Evolutionary conservation across 2,797 vertebrate genomes (phyloP).

Genomic region (Bradypodion pumilum): DNA sequence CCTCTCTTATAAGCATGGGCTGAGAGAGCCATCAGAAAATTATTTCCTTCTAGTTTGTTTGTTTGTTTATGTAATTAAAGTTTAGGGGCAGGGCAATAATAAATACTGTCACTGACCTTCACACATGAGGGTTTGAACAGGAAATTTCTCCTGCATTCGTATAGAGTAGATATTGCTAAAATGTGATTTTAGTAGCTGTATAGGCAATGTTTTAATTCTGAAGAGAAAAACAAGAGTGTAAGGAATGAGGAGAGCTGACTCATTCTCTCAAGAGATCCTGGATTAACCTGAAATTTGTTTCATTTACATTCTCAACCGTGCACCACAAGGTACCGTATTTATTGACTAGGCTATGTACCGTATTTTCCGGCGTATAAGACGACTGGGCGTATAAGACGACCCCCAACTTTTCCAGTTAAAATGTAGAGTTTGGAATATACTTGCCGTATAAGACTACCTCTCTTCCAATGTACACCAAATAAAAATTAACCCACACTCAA

Average conservation of each 20-base stretch:
- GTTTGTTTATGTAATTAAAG: conserved; percentile 22
- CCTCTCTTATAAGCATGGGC: neutral
- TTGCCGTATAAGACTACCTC: no score
- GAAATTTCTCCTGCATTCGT: conserved; percentile 49
- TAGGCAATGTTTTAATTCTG: conserved; percentile 42
- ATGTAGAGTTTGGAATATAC: no score
- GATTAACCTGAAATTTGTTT: conserved; percentile 61
- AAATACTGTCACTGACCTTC: conserved; percentile 41
- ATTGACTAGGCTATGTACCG: conserved; percentile 52
- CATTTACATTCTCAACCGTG: conserved; percentile 57
- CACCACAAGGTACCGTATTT: conserved; percentile 40
- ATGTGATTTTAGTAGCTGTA: conserved; percentile 46
- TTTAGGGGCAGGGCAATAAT: neutral
- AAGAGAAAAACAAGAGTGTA: conserved; percentile 56
- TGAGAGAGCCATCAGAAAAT: conserved; percentile 32
- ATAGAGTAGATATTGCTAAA: conserved; percentile 50
- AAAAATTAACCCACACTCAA: no score
- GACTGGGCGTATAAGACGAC: no score
- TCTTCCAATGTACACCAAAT: no score
- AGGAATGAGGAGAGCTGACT: conserved; percentile 52
- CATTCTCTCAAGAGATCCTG: conserved; percentile 53
- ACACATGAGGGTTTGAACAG: conserved; percentile 40
- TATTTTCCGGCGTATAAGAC: no score
- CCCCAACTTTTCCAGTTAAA: no score
- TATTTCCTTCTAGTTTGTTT: conserved; percentile 34